Evolutionary conservation across 2,888 invertebrate genomes (phyloP), one percentile per base, ranked within the genome.

Genomic region (Nemurella pictetii): DNA sequence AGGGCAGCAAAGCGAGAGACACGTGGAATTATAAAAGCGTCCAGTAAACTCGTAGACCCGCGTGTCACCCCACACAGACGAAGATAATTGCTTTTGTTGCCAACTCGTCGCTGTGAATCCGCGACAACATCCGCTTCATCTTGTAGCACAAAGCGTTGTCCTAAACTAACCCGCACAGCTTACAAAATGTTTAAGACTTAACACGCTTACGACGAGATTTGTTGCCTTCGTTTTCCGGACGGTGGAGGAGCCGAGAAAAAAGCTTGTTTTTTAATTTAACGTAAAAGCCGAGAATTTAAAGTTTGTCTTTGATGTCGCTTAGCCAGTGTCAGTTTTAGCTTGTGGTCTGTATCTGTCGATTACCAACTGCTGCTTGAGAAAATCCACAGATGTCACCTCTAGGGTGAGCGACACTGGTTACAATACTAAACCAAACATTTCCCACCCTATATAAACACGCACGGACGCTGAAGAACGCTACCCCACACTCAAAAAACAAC

Each of bases 141-240:
- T 55, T 12, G n/a, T 55, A 7, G 35, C 55, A 20, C 55, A 20
- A 12, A 15, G 55, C 55, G 9, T 55, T 55, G 55, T 55, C 1
- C 55, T 2, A 55, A 55, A 55, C 55, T 55, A 20, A 20, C 55
- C 20, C 20, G 55, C 55, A 32, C 73, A 73, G 73, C 15, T 75
- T 26, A 28, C 75, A 75, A 75, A 75, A 75, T 75, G 75, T 75
- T 75, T 75, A 75, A 75, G 75, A 3, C 0, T 75, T 75, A 20
- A 55, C 55, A 55, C 12, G 35, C 55, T 20, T n/a, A n/a, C 1
- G 55, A 55, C 55, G 55, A 20, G 9, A 55, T 55, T 12, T 20
- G 3, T 55, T 55, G 20, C 55, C n/a, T n/a, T n/a, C n/a, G n/a
- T n/a, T n/a, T n/a, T n/a, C n/a, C n/a, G n/a, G n/a, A 55, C 55